A percentile compares a stretch with the other conserved stretches of the same genome.
phyloP scores from a whole-genome alignment of 2,888 invertebrate species.

The Drosophila melanosoma region DNA sequence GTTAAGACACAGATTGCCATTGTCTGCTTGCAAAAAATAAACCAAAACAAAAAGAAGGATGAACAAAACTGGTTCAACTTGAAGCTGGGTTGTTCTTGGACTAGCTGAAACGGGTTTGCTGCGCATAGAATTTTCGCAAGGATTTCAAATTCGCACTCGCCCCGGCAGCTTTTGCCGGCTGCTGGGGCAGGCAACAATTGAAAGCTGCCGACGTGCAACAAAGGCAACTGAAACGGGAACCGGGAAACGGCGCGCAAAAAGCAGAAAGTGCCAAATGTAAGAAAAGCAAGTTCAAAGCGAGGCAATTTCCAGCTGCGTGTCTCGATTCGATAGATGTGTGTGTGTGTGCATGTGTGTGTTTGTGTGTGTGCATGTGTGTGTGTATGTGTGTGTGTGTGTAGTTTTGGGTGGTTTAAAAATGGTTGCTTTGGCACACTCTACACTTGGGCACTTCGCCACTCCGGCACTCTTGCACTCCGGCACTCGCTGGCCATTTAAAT shows the following conservation, averaged over 20 bases:
- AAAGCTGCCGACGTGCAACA: slow-evolving; percentile 27
- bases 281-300: slow-evolving; percentile 7
- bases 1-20: slow-evolving; percentile 44
- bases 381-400: slow-evolving; percentile 5
- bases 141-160: slow-evolving; percentile 50
- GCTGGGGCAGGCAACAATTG: slow-evolving; percentile 53
- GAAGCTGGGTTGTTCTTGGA: slow-evolving; percentile 16
- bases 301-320: slow-evolving; percentile 17
- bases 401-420: slow-evolving; percentile 18
- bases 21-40: slow-evolving; percentile 22
- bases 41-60: neutral
- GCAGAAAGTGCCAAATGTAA: slow-evolving; percentile 4
- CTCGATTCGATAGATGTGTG: neutral
- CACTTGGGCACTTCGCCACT: slow-evolving; percentile 2
- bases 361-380: slow-evolving; percentile 2
- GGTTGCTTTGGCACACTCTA: slow-evolving; percentile 12
- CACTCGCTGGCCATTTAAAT: slow-evolving; percentile 32
- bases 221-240: slow-evolving; percentile 39
- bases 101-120: slow-evolving; percentile 52
- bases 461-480: slow-evolving; percentile 8
- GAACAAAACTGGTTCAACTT: slow-evolving; percentile 55
- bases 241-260: slow-evolving; percentile 32
- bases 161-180: slow-evolving; percentile 23
- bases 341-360: neutral
- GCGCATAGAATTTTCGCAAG: slow-evolving; percentile 35